A percentile compares a stretch with the other conserved stretches of the same genome.
phyloP scores from a whole-genome alignment of 1,140 invertebrate species.

The Homarus americanus region DNA sequence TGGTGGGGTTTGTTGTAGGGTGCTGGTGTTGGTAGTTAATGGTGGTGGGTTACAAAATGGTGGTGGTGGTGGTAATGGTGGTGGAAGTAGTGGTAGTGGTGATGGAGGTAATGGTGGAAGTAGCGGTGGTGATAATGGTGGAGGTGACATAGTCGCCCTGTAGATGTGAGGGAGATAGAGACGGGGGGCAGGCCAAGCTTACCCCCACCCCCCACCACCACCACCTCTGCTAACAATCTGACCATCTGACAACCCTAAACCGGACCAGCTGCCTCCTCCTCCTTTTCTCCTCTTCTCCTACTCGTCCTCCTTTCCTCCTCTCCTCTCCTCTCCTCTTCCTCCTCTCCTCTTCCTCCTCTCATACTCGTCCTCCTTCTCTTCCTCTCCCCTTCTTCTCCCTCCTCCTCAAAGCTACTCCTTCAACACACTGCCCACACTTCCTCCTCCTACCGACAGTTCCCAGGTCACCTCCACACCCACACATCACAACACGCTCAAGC shows the following conservation, averaged over 20 bases:
- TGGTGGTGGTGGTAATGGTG: not conserved
- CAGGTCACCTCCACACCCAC: too few species aligned
- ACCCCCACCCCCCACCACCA: too few species aligned
- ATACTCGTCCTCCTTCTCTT: too few species aligned
- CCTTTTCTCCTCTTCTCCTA: too few species aligned
- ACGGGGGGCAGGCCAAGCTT: not conserved
- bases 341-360: not conserved
- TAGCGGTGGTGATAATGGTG: not conserved
- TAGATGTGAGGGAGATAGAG: not conserved
- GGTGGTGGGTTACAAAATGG: too few species aligned
- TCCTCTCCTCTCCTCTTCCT: not conserved
- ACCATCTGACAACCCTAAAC: conserved; percentile 29
- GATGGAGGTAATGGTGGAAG: not conserved
- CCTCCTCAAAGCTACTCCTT: not conserved
- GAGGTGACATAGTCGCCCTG: not conserved
- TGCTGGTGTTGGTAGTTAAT: too few species aligned
- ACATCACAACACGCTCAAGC: too few species aligned
- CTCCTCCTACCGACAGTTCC: too few species aligned
- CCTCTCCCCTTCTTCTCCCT: not conserved
- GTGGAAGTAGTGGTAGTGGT: not conserved
- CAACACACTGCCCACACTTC: too few species aligned
- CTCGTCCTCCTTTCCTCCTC: not conserved
- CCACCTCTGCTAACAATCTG: conserved; percentile 5
- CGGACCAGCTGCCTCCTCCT: conserved; percentile 13
- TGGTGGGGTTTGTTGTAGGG: too few species aligned